Percentiles rank a stretch among this genome's conserved stretches.
Conservation (phyloP, 2,113 vertebrate genomes). For the Pomatostomus ruficeps region DNA sequence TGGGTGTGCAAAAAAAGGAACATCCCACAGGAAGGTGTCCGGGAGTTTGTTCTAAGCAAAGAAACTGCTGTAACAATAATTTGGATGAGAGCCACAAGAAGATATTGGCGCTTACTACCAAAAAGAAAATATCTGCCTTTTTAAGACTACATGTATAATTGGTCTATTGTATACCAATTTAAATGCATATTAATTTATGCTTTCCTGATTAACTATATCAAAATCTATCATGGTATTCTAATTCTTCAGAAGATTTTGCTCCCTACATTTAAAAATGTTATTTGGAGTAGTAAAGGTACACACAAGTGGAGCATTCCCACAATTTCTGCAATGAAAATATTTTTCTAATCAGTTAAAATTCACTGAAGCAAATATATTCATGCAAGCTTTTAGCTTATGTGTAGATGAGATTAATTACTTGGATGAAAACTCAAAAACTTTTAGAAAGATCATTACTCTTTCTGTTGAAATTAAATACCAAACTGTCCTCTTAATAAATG, state of each 20-base stretch:
- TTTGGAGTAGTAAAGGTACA: neutral
- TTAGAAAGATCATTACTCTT: neutral
- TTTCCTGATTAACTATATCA: neutral
- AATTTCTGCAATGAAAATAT: neutral
- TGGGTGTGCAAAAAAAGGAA: neutral
- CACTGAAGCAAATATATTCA: neutral
- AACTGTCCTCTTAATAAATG: neutral
- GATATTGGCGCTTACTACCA: neutral
- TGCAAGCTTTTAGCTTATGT: neutral
- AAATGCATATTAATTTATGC: neutral
- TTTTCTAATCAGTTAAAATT: neutral
- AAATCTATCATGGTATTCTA: neutral
- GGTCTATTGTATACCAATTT: neutral
- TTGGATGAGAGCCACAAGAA: neutral
- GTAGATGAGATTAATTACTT: neutral
- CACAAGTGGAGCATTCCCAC: neutral
- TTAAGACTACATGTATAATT: neutral
- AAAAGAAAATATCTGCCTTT: neutral
- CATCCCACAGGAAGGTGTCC: neutral
- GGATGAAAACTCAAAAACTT: neutral
- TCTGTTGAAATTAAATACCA: neutral
- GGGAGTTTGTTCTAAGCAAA: neutral
- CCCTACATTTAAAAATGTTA: neutral
- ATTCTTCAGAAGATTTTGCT: neutral
- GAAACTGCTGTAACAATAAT: neutral